phyloP scores from a whole-genome alignment of 2,113 vertebrate genomes.

The Syngnathus typhle region DNA sequence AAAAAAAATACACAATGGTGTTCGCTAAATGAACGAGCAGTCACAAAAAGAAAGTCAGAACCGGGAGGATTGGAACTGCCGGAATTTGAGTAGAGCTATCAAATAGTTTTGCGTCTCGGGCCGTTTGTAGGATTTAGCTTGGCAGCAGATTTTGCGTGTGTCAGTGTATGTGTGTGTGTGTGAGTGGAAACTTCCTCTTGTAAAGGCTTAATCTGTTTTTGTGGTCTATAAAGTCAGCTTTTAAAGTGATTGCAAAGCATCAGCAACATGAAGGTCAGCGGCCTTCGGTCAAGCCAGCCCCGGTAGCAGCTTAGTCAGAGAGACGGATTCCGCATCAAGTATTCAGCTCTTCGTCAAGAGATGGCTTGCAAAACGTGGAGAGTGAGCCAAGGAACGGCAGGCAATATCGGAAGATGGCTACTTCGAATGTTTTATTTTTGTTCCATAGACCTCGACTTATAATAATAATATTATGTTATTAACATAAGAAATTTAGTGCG shows the following conservation, averaged over 20 bases:
- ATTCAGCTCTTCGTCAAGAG: constrained; percentile 29
- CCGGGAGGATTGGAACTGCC: not conserved
- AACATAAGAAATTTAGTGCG: no score
- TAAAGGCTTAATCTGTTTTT: constrained; percentile 26
- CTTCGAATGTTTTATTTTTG: not conserved
- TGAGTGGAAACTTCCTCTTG: constrained; percentile 10
- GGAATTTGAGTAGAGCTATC: not conserved
- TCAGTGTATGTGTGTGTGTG: not conserved
- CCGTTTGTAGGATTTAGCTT: constrained; percentile 19
- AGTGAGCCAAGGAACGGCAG: not conserved
- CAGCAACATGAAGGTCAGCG: constrained; percentile 39
- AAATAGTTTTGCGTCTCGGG: constrained; percentile 3
- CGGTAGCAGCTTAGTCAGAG: constrained; percentile 21
- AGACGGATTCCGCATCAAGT: constrained; percentile 28
- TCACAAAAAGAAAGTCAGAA: not conserved
- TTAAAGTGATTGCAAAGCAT: constrained; percentile 44
- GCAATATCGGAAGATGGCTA: not conserved
- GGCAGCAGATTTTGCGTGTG: constrained; percentile 13
- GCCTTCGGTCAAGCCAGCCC: constrained; percentile 15
- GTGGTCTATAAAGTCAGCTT: constrained; percentile 24
- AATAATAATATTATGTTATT: no score
- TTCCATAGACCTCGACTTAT: no score
- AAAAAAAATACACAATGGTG: constrained; percentile 11
- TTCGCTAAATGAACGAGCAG: constrained; percentile 22
- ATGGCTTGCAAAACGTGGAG: not conserved